phyloP scores from a whole-genome alignment of 2,113 vertebrate species.

The Phylloscopus trochilus region DNA sequence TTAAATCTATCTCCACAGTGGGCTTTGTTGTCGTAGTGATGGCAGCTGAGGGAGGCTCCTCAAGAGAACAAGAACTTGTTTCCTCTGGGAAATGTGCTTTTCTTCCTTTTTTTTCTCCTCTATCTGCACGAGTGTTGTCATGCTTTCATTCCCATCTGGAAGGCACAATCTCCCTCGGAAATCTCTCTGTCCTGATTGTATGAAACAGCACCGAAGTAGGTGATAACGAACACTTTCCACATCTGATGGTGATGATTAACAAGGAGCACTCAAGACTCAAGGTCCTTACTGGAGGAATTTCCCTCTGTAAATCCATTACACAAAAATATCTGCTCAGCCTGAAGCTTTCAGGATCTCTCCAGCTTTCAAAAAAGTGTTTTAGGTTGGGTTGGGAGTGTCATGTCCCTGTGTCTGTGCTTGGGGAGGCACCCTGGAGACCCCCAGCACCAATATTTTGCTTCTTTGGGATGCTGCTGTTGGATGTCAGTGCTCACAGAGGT shows the following conservation, averaged over 20 bases:
- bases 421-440: not conserved
- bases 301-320: not conserved
- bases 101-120: not conserved
- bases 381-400: not conserved
- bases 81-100: slow-evolving; percentile 15
- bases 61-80: slow-evolving; percentile 25
- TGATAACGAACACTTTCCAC: not conserved
- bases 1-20: not conserved
- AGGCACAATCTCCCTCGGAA: not conserved
- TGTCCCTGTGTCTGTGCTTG: not conserved
- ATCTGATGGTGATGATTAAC: not conserved
- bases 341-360: not conserved
- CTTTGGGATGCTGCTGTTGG: not conserved
- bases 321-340: not conserved
- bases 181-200: not conserved
- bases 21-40: not conserved
- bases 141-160: slow-evolving; percentile 30
- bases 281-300: not conserved
- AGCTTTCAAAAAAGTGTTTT: not conserved
- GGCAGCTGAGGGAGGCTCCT: slow-evolving; percentile 18
- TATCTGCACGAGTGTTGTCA: slow-evolving; percentile 7
- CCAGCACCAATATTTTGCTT: not conserved
- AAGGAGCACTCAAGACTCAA: not conserved
- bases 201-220: not conserved
- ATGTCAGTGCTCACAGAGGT: accelerated